Conservation (phyloP, 2,113 vertebrate genomes). For the Vulpes ferrilata region DNA sequence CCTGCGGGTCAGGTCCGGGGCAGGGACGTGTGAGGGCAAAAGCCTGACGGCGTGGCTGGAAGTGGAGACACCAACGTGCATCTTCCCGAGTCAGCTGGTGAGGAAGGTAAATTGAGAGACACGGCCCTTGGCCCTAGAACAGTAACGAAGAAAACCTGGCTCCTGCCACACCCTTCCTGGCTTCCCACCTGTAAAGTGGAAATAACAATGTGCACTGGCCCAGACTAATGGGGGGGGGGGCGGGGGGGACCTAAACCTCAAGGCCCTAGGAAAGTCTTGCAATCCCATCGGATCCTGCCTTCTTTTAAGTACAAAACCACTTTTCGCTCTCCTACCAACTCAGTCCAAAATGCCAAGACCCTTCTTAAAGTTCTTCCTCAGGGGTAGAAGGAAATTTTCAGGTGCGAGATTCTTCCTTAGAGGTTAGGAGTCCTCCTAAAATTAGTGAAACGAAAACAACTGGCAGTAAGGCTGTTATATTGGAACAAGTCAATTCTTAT, state of each 20-base stretch:
- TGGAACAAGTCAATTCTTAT: not conserved
- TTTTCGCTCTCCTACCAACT: not conserved
- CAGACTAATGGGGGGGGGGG: too few relatives aligned
- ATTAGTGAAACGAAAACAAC: not conserved
- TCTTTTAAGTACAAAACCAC: not conserved
- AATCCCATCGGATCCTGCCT: not conserved
- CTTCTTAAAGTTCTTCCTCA: not conserved
- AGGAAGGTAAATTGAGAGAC: not conserved
- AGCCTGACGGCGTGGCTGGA: not conserved
- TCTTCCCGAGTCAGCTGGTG: not conserved
- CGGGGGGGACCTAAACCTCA: not conserved
- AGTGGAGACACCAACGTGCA: not conserved
- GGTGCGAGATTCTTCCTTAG: not conserved
- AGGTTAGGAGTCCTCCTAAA: not conserved
- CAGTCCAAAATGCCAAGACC: not conserved
- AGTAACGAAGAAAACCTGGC: not conserved
- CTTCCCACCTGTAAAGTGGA: not conserved
- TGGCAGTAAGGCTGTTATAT: not conserved
- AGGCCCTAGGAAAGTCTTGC: not conserved
- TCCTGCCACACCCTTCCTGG: accelerated
- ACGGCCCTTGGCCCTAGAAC: accelerated
- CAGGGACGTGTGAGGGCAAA: not conserved
- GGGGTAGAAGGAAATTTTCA: not conserved
- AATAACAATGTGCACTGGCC: accelerated
- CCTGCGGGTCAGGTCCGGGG: not conserved